A percentile compares a stretch with the other conserved stretches of the same genome.
phyloP scores from a whole-genome alignment of 2,113 vertebrate genomes.

The Oreochromis niloticus region DNA sequence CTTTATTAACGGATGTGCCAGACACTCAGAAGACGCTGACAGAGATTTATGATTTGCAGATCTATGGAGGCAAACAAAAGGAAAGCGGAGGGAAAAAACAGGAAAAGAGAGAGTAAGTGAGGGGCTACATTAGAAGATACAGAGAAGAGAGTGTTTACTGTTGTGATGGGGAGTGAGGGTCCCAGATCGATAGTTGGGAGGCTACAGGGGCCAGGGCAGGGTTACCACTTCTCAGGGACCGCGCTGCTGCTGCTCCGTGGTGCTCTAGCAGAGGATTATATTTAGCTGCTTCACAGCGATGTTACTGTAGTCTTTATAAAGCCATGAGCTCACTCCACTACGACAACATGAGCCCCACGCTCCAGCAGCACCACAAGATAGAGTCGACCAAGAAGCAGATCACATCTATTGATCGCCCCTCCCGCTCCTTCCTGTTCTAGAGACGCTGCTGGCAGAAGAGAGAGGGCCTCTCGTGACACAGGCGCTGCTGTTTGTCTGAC shows the following conservation, averaged over 20 bases:
- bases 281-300: constrained; percentile 71
- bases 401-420: constrained; percentile 73
- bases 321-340: constrained; percentile 75
- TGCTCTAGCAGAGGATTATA: constrained; percentile 73
- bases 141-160: constrained; percentile 40
- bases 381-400: constrained; percentile 69
- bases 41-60: constrained; percentile 68
- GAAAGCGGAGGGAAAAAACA: constrained; percentile 9
- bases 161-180: constrained; percentile 38
- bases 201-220: constrained; percentile 56
- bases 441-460: constrained; percentile 56
- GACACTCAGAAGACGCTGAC: constrained; percentile 61
- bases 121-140: constrained; percentile 22
- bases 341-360: constrained; percentile 69
- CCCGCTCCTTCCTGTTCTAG: constrained; percentile 68
- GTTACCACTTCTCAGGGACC: constrained; percentile 58
- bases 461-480: constrained; percentile 52
- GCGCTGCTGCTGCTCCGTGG: constrained; percentile 47
- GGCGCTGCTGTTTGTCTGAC: constrained; percentile 57
- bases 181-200: constrained; percentile 66
- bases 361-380: constrained; percentile 62
- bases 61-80: constrained; percentile 60
- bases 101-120: constrained; percentile 18
- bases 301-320: constrained; percentile 75
- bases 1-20: constrained; percentile 60